A percentile compares a stretch with the other conserved stretches of the same genome.
phyloP scores from a whole-genome alignment of 2,113 vertebrate species.

The Etheostoma cragini region DNA sequence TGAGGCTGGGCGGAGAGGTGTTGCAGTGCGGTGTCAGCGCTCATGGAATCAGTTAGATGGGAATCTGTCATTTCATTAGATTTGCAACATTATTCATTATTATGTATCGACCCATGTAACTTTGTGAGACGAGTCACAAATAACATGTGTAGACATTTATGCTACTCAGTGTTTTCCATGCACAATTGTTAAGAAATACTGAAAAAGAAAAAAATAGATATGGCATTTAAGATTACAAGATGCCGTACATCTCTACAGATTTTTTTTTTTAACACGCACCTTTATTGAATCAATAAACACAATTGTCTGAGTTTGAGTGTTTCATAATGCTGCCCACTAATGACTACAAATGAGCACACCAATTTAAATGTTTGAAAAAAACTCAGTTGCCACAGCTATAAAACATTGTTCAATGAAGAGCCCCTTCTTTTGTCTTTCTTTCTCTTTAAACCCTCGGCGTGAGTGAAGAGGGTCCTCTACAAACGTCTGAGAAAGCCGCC shows the following conservation, averaged over 20 bases:
- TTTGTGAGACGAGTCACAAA: conserved; percentile 57
- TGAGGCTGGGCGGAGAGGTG: conserved; percentile 55
- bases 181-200: conserved; percentile 45
- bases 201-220: conserved; percentile 42
- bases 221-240: conserved; percentile 41
- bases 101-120: conserved; percentile 65
- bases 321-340: conserved; percentile 55
- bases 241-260: not conserved
- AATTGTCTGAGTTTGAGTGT: conserved; percentile 7
- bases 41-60: conserved; percentile 64
- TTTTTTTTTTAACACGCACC: conserved; percentile 9
- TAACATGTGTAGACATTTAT: conserved; percentile 46
- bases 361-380: conserved; percentile 54
- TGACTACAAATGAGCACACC: conserved; percentile 48
- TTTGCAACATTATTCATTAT: conserved; percentile 75
- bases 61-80: conserved; percentile 75
- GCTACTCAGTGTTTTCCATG: conserved; percentile 32
- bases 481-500: conserved; percentile 66
- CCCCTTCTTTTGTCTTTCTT: conserved; percentile 29
- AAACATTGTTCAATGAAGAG: conserved; percentile 40
- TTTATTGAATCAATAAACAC: conserved; percentile 44
- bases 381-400: conserved; percentile 39
- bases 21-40: conserved; percentile 71
- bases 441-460: conserved; percentile 32
- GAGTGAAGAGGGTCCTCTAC: conserved; percentile 59